A percentile compares a stretch with the other conserved stretches of the same genome.
Evolutionary conservation across 2,113 vertebrate species (phyloP).

Genomic region (Dipodomys spectabilis): DNA sequence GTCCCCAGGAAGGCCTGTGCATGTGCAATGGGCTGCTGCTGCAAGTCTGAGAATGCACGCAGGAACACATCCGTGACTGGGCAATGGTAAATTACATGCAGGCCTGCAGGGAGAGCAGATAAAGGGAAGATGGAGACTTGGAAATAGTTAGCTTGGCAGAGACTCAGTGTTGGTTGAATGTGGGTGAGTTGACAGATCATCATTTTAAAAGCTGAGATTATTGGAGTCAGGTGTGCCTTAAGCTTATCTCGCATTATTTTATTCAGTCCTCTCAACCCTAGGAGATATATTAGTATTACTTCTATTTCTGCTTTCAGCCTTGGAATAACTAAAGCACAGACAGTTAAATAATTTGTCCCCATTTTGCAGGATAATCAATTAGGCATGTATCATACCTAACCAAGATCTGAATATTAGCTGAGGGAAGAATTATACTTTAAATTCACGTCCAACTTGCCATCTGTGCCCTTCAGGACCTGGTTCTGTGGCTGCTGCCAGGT

Average conservation of each 20-base stretch:
- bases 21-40: background rate
- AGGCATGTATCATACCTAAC: background rate
- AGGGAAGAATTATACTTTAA: background rate
- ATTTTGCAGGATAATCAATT: background rate
- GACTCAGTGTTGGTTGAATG: background rate
- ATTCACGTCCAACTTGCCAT: background rate
- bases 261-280: background rate
- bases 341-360: background rate
- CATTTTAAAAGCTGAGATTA: background rate
- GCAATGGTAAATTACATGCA: background rate
- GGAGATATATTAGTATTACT: background rate
- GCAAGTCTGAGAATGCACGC: background rate
- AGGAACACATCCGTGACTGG: background rate
- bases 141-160: background rate
- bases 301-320: background rate
- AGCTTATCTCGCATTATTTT: background rate
- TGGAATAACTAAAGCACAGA: background rate
- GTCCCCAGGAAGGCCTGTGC: background rate
- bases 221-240: accelerated
- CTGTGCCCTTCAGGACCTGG: background rate
- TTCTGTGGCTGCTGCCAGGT: background rate
- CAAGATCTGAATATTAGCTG: background rate
- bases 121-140: background rate
- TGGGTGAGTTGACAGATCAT: too few relatives aligned
- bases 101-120: background rate